Conservation (phyloP, 2,888 invertebrate species). For the Netelia virgata region DNA sequence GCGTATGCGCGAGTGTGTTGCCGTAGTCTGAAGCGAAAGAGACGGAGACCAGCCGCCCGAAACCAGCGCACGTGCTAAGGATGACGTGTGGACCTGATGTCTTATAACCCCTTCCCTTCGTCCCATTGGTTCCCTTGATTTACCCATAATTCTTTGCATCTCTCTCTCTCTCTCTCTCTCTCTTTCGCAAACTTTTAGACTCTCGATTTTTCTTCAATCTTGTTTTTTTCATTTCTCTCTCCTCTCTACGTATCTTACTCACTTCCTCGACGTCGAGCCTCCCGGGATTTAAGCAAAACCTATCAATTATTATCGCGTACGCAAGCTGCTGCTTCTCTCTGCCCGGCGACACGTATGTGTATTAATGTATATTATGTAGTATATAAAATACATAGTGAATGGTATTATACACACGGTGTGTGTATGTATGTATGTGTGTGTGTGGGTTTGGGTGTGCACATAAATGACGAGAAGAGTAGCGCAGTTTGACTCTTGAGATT, state of each 20-base stretch:
- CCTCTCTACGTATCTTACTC: neutral
- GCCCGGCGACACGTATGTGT: neutral
- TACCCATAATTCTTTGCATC: constrained; percentile 27
- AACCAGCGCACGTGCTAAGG: constrained; percentile 83
- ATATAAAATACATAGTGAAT: too few relatives aligned
- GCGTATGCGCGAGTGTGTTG: constrained; percentile 40
- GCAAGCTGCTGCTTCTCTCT: constrained; percentile 45
- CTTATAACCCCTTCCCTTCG: constrained; percentile 51
- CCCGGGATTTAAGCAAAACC: constrained; percentile 63
- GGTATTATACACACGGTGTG: too few relatives aligned
- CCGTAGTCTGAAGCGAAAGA: constrained; percentile 67
- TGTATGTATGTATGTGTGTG: too few relatives aligned
- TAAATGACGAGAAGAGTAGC: neutral
- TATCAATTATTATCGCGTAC: constrained; percentile 70
- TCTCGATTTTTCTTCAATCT: constrained; percentile 35
- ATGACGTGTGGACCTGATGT: constrained; percentile 81
- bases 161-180: constrained; percentile 27
- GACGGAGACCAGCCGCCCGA: constrained; percentile 83
- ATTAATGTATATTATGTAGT: too few relatives aligned
- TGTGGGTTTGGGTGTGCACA: neutral
- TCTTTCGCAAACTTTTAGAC: constrained; percentile 14
- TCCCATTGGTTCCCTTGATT: constrained; percentile 17
- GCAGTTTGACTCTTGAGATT: constrained; percentile 9
- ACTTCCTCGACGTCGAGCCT: constrained; percentile 10
- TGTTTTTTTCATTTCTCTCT: constrained; percentile 46